phyloP scores from a whole-genome alignment of 2,888 invertebrate genomes.

The Linnaemya vulpina region DNA sequence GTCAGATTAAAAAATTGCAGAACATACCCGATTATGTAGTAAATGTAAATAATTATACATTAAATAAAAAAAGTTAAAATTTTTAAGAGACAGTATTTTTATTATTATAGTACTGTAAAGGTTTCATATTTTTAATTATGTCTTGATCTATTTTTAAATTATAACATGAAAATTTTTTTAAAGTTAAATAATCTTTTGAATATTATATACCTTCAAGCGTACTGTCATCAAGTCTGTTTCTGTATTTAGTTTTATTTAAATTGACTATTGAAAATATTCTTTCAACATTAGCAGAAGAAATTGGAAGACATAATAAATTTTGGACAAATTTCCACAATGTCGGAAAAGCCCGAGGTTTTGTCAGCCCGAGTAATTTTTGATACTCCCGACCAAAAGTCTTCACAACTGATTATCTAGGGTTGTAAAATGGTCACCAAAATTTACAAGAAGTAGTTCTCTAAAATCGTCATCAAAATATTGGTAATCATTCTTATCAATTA shows the following conservation, averaged over 20 bases:
- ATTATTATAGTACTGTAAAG: too few relatives aligned
- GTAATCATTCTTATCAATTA: background rate
- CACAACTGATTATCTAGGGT: conserved; percentile 14
- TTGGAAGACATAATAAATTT: background rate
- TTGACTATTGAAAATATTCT: background rate
- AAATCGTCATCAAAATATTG: background rate
- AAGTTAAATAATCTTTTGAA: too few relatives aligned
- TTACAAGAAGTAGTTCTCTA: background rate
- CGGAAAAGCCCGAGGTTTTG: background rate
- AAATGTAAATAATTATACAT: too few relatives aligned
- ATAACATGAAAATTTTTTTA: too few relatives aligned
- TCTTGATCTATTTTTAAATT: too few relatives aligned
- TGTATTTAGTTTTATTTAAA: too few relatives aligned
- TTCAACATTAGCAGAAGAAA: conserved; percentile 1
- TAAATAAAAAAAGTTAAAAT: too few relatives aligned
- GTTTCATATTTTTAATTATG: too few relatives aligned
- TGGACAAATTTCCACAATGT: background rate
- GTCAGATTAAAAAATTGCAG: too few relatives aligned
- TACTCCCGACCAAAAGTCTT: background rate
- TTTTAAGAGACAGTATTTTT: too few relatives aligned
- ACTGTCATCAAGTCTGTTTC: background rate
- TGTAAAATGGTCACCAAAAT: conserved; percentile 8
- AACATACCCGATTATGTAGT: too few relatives aligned
- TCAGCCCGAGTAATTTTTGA: background rate
- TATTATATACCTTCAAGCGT: too few relatives aligned